phyloP scores from a whole-genome alignment of 23 tunicate genomes.

The Styela clava region DNA sequence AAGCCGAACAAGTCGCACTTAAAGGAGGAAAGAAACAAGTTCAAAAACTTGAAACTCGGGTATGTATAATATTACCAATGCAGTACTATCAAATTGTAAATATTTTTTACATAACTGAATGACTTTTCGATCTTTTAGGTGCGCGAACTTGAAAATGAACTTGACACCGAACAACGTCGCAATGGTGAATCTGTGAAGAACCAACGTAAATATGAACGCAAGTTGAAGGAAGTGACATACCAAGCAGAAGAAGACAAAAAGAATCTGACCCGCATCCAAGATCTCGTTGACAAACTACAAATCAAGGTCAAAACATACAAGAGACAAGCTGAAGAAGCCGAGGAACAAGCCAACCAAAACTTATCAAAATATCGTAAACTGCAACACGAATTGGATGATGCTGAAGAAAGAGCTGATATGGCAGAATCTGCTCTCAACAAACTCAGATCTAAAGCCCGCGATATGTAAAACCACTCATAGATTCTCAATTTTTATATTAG shows the following conservation, averaged over 20 bases:
- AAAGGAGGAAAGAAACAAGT: conserved; percentile 64
- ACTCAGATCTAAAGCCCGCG: conserved; percentile 72
- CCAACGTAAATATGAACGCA: conserved; percentile 69
- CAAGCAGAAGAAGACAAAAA: conserved; percentile 92
- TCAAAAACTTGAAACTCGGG: conserved; percentile 38
- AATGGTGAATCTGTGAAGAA: conserved; percentile 75
- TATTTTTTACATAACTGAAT: no score
- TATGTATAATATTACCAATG: neutral
- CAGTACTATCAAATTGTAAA: no score
- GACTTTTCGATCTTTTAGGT: conserved; percentile 74
- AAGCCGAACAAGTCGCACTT: conserved; percentile 94
- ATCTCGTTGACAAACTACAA: conserved; percentile 90
- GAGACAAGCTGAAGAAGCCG: conserved; percentile 96
- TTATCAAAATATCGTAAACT: conserved; percentile 69
- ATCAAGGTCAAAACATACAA: conserved; percentile 97
- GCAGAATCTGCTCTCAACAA: conserved; percentile 84
- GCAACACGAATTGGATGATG: conserved; percentile 86
- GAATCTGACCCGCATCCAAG: conserved; percentile 89
- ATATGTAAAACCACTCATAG: conserved; percentile 20
- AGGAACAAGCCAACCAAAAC: conserved; percentile 79
- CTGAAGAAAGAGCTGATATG: conserved; percentile 92
- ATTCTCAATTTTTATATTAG: no score
- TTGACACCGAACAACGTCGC: conserved; percentile 94
- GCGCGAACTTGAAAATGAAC: conserved; percentile 91
- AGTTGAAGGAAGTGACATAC: conserved; percentile 63